Evolutionary conservation across 2,797 vertebrate genomes (phyloP).

Genomic region (Microctenopoma lineatum): DNA sequence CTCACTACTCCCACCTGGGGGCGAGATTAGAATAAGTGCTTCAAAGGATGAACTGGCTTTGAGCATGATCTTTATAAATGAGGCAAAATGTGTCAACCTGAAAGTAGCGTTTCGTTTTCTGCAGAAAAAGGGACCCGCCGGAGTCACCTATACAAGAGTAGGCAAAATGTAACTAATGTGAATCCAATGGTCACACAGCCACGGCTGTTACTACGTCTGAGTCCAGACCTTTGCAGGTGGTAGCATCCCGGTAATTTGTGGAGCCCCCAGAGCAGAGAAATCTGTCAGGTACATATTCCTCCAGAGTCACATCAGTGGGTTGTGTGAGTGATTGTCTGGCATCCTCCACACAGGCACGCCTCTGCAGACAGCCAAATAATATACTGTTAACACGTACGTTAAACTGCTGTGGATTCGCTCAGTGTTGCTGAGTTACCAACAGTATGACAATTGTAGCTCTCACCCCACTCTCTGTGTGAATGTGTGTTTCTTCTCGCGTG

Average conservation of each 20-base stretch:
- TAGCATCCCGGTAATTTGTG: slow-evolving; percentile 23
- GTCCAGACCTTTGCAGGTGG: slow-evolving; percentile 79
- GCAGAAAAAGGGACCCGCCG: slow-evolving; percentile 81
- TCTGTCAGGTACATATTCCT: slow-evolving; percentile 76
- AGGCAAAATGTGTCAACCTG: slow-evolving; percentile 68
- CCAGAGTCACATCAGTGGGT: slow-evolving; percentile 65
- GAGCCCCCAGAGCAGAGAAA: slow-evolving; percentile 81
- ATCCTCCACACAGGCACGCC: slow-evolving; percentile 72
- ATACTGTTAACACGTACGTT: neutral
- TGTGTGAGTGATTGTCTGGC: slow-evolving; percentile 50
- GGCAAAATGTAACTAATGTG: neutral
- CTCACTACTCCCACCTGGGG: slow-evolving; percentile 81
- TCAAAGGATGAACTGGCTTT: neutral
- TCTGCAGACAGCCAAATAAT: slow-evolving; percentile 60
- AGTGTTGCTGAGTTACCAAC: neutral
- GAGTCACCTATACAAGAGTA: slow-evolving; percentile 77
- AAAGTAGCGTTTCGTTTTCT: slow-evolving; percentile 78
- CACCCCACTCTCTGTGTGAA: slow-evolving; percentile 82
- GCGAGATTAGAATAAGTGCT: neutral
- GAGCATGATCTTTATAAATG: neutral
- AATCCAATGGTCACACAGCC: neutral
- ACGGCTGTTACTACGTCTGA: neutral
- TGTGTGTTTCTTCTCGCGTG: slow-evolving; percentile 66
- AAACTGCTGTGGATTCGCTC: neutral
- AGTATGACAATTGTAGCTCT: slow-evolving; percentile 26